Evolutionary conservation across 2,888 invertebrate genomes (phyloP).

Genomic region (Pyrrhia umbra): DNA sequence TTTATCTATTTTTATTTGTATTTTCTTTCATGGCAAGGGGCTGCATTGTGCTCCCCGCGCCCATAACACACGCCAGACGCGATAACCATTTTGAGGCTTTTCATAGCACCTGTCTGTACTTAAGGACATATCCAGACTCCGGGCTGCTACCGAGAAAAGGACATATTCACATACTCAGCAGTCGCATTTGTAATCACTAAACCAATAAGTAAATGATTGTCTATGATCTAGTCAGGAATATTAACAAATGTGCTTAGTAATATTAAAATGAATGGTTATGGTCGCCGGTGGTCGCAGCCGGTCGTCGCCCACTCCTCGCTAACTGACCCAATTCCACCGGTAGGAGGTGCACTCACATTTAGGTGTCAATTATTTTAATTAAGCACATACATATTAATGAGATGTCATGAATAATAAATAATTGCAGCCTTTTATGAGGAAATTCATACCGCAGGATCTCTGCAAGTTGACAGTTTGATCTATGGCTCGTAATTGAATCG

Average conservation of each 20-base stretch:
- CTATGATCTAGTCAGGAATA: not conserved
- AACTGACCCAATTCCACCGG: constrained; percentile 66
- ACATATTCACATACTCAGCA: no score
- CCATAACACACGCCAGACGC: no score
- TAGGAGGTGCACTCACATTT: constrained; percentile 61
- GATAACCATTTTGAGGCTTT: no score
- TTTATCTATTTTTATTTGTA: no score
- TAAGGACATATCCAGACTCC: no score
- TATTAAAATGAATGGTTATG: constrained; percentile 7
- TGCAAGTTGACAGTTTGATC: constrained; percentile 22
- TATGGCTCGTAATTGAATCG: constrained; percentile 8
- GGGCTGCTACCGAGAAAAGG: no score
- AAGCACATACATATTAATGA: constrained; percentile 56
- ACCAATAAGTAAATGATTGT: no score
- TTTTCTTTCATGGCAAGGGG: no score
- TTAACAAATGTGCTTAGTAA: not conserved
- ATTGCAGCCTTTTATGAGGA: constrained; percentile 34
- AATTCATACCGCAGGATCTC: constrained; percentile 20
- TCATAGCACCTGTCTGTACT: no score
- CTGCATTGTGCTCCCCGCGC: no score
- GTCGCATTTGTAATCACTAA: no score
- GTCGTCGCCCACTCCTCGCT: constrained; percentile 61
- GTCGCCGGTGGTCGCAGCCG: constrained; percentile 51
- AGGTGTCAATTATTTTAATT: constrained; percentile 55
- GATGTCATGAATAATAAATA: constrained; percentile 48